Evolutionary conservation across 2,113 vertebrate genomes (phyloP).

Genomic region (Hydrochoerus hydrochaeris): DNA sequence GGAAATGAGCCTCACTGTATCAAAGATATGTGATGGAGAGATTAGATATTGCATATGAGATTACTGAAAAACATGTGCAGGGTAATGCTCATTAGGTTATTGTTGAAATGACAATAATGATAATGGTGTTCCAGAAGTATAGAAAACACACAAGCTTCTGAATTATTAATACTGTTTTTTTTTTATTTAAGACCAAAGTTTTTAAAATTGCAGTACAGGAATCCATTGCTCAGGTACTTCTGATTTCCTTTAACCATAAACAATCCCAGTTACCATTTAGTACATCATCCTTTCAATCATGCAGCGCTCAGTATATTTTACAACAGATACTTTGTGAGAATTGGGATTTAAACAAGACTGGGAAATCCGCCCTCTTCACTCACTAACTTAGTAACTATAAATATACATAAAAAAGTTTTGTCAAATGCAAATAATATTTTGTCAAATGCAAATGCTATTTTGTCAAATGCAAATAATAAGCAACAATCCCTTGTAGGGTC

Average conservation of each 20-base stretch:
- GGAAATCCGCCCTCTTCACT: background rate
- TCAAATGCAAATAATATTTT: conserved; percentile 39
- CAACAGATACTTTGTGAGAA: background rate
- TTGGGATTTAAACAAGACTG: background rate
- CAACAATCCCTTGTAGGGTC: background rate
- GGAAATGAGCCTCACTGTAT: background rate
- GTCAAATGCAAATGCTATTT: no score
- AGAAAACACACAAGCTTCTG: background rate
- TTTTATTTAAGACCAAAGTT: background rate
- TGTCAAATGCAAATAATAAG: conserved; percentile 38
- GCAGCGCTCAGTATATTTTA: background rate
- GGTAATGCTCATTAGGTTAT: background rate
- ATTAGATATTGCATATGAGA: background rate
- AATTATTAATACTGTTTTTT: background rate
- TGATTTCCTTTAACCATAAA: background rate
- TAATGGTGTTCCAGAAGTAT: background rate
- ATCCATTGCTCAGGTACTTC: background rate
- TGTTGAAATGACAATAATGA: background rate
- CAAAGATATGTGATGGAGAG: background rate
- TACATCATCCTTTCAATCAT: background rate
- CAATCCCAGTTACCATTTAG: background rate
- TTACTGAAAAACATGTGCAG: background rate
- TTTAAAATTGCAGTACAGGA: background rate
- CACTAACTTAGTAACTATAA: background rate
- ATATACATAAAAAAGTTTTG: background rate